Percentiles rank a stretch among this genome's conserved stretches.
These are phyloP conservation scores for Gastrophryne carolinensis DNA, from an alignment of 2,797 vertebrate genomes.

Conservation along the genomic window DNA sequence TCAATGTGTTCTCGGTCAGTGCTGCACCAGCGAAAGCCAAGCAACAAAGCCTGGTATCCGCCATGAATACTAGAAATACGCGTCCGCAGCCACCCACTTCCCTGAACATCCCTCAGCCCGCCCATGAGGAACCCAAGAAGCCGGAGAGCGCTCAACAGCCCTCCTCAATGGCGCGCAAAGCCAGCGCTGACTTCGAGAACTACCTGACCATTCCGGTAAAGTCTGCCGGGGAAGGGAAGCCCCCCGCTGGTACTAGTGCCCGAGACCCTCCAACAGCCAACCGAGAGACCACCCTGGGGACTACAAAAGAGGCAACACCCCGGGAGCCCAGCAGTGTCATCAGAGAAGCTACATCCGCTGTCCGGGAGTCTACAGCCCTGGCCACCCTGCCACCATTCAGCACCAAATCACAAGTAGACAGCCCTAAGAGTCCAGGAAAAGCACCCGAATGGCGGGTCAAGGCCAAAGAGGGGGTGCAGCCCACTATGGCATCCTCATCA, in stretches of 20 bases:
- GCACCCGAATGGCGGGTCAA: conserved; percentile 60
- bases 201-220: conserved; percentile 85
- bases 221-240: conserved; percentile 11
- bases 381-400: conserved; percentile 62
- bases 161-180: conserved; percentile 14
- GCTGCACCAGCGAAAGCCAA: conserved; percentile 15
- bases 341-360: conserved; percentile 43
- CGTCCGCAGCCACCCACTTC: conserved; percentile 51
- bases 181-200: conserved; percentile 76
- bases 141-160: neutral
- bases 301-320: conserved; percentile 4
- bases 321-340: conserved; percentile 33
- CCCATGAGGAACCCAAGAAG: conserved; percentile 16
- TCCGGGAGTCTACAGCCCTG: conserved; percentile 51
- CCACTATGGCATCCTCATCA: conserved; percentile 21
- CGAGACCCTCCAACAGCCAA: conserved; percentile 35
- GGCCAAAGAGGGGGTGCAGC: conserved; percentile 33
- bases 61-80: conserved; percentile 57
- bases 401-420: conserved; percentile 55
- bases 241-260: conserved; percentile 20
- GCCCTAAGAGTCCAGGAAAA: conserved; percentile 60
- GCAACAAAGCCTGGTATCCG: conserved; percentile 56
- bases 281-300: conserved; percentile 10
- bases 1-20: conserved; percentile 66
- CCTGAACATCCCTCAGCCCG: conserved; percentile 35